Base-by-base conservation (phyloP, 2,113 vertebrate species). In the Ictalurus punctatus region DNA sequence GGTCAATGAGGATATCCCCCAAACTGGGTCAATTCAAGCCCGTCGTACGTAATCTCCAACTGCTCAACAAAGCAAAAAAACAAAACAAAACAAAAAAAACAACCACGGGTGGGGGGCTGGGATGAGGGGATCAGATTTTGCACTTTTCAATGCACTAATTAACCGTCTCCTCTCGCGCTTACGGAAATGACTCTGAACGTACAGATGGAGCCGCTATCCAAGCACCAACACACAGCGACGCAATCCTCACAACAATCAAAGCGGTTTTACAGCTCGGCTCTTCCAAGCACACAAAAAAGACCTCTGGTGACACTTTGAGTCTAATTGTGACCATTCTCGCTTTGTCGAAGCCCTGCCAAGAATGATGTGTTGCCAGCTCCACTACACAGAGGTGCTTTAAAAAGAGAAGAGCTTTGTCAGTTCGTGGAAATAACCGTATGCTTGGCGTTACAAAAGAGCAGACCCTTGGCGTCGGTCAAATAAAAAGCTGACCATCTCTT, bases 1-100 rank as follows among this genome's bases (percentile, higher is more conserved):
- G 95, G 95, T 95, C 95, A 96, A 91, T 92, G 93, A 95, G 94
- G 95, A 95, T 94, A 94, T 85, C 86, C 86, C 76, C 94, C 93
- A 95, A 96, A 96, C 94, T 95, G 94, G 95, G 95, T 94, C 95
- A 88, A 89, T 88, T 89, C 54, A 86, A 87, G 40, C 74, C 74
- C 30, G 76, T 69, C 74, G 52, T 81, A 87, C 48, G 65, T 84
- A 82, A 87, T 87, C 87, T 88, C 86, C 54, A 80, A 87, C 79
- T 61, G 84, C 89, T 83, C 30, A 56, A 67, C 87, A 84, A 88
- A 87, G 76, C 83, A 78, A 65, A 48, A 83, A n/a, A 78, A n/a
- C n/a, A n/a, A n/a, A n/a, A n/a, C n/a, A 82, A 23, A 67, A 21
- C 10, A 37, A 89, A 79, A 27, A 34, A 44, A 14, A 37, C 44